These are phyloP conservation scores for Enteromius afrohamiltoni DNA, from an alignment of 2,797 vertebrate species.

Conservation along the genomic window DNA sequence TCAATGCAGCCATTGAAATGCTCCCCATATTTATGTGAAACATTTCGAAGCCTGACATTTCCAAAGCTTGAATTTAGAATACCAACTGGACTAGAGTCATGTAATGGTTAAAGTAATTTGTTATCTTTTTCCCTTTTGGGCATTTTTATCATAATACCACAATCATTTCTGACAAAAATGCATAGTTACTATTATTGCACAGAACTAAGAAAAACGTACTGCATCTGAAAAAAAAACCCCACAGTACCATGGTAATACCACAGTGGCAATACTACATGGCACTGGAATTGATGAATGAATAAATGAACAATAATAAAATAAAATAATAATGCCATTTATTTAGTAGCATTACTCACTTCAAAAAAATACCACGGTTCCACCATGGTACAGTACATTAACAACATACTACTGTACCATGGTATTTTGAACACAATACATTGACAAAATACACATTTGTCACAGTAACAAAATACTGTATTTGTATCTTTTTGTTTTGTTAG, in stretches of 20 bases:
- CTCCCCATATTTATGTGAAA: constrained; percentile 16
- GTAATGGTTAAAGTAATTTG: not conserved
- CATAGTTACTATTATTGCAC: not conserved
- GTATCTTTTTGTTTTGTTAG: not conserved
- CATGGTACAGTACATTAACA: not conserved
- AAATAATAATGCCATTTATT: not conserved
- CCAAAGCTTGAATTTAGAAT: not conserved
- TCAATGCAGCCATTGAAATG: constrained; percentile 35
- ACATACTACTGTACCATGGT: not conserved
- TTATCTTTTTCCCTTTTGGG: not conserved
- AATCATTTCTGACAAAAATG: too few species aligned
- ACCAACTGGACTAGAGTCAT: not conserved
- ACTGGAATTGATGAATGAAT: not conserved
- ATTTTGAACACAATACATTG: not conserved
- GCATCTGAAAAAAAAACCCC: not conserved
- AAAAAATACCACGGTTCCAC: not conserved
- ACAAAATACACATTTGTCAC: not conserved
- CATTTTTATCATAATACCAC: not conserved
- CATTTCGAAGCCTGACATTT: constrained; percentile 19
- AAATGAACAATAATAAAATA: not conserved
- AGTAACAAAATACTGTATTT: not conserved
- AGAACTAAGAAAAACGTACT: not conserved
- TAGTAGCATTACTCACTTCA: not conserved
- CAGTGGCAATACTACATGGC: too few species aligned
- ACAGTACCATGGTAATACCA: not conserved